Evolutionary conservation across 2,888 invertebrate species (phyloP).

Genomic region (Meteorus cinctellus): DNA sequence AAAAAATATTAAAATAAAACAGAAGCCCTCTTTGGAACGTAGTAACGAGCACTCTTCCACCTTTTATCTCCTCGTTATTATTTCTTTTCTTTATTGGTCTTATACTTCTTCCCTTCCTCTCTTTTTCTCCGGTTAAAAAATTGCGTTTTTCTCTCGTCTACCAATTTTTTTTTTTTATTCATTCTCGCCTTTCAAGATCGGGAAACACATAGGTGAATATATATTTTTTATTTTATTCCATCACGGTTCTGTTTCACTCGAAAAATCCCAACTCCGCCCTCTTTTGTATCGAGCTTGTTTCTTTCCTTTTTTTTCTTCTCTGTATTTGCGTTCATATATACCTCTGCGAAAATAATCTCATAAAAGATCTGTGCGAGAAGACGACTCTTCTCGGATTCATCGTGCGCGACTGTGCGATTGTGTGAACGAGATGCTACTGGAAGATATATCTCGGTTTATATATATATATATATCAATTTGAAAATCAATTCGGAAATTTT

Average conservation of each 20-base stretch:
- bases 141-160: constrained; percentile 24
- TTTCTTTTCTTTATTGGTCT: constrained; percentile 44
- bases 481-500: neutral
- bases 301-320: neutral
- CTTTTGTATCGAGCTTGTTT: neutral
- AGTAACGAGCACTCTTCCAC: constrained; percentile 49
- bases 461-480: constrained; percentile 43
- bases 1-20: constrained; percentile 31
- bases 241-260: neutral
- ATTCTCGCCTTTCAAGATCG: constrained; percentile 37
- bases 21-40: constrained; percentile 42
- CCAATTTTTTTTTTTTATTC: constrained; percentile 15
- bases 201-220: constrained; percentile 39
- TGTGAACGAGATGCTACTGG: constrained; percentile 55
- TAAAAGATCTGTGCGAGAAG: constrained; percentile 50
- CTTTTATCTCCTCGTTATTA: constrained; percentile 46
- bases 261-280: constrained; percentile 17
- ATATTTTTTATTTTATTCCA: constrained; percentile 19
- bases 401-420: constrained; percentile 48
- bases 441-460: constrained; percentile 44
- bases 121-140: constrained; percentile 20
- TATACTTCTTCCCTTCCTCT: constrained; percentile 31
- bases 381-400: constrained; percentile 52
- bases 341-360: constrained; percentile 52
- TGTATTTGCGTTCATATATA: neutral